A percentile compares a stretch with the other conserved stretches of the same genome.
phyloP scores from a whole-genome alignment of 1,140 invertebrate genomes.

The Stegodyphus dumicola region DNA sequence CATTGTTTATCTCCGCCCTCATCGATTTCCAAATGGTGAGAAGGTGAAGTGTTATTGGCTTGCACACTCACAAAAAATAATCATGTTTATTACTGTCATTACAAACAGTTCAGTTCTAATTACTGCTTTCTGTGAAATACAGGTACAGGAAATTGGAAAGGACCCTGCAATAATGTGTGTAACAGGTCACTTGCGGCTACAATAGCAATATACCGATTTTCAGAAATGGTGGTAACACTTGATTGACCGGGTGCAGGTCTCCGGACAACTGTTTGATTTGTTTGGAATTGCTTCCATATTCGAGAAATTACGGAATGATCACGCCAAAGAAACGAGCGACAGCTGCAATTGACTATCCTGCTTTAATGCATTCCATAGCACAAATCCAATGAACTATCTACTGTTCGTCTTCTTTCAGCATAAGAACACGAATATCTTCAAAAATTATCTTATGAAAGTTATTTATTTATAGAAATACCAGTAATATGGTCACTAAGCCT shows the following conservation, averaged over 20 bases:
- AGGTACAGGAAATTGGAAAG: background rate
- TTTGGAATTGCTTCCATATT: background rate
- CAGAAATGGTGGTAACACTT: background rate
- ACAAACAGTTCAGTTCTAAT: no score
- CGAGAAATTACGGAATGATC: conserved; percentile 6
- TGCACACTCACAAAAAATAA: no score
- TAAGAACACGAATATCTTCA: background rate
- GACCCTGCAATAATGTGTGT: conserved; percentile 1
- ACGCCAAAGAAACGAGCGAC: conserved; percentile 1
- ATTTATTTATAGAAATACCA: no score
- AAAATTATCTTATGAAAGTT: background rate
- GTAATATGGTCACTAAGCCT: no score
- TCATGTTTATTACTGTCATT: no score
- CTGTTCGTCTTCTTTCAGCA: background rate
- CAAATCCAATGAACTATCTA: background rate
- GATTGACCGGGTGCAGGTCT: conserved; percentile 1
- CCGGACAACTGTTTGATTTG: conserved; percentile 8
- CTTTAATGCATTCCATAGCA: background rate
- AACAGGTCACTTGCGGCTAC: background rate
- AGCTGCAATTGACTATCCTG: background rate
- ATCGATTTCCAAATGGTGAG: no score
- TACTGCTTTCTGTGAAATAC: no score
- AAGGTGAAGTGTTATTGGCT: no score
- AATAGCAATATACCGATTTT: conserved; percentile 1
- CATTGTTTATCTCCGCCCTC: no score